phyloP scores from a whole-genome alignment of 2,797 vertebrate species.

The Siniperca scherzeri region DNA sequence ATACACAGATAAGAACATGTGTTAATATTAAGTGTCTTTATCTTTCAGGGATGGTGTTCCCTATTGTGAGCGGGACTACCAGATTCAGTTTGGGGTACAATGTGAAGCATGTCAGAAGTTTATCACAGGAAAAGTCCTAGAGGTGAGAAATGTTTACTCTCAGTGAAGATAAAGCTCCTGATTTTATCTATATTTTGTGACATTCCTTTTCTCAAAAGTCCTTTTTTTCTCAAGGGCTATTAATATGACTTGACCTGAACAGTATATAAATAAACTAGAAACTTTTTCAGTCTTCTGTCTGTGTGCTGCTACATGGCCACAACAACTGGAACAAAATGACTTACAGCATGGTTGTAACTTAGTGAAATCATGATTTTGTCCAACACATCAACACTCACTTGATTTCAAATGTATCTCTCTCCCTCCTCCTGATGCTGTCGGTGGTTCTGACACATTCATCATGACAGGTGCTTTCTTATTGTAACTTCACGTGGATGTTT shows the following conservation, averaged over 20 bases:
- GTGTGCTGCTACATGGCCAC: background rate
- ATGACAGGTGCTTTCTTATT: too few species aligned
- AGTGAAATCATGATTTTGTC: too few species aligned
- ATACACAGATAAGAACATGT: background rate
- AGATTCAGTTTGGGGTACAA: slow-evolving; percentile 94
- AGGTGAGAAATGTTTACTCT: slow-evolving; percentile 84
- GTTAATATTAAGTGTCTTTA: background rate
- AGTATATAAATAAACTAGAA: background rate
- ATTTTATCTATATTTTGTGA: background rate
- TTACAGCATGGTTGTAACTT: too few species aligned
- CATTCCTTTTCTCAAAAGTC: background rate
- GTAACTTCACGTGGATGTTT: background rate
- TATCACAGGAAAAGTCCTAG: slow-evolving; percentile 97
- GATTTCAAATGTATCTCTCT: too few species aligned
- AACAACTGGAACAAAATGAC: too few species aligned
- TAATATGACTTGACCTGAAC: background rate
- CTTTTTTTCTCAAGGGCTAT: background rate
- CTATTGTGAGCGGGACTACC: slow-evolving; percentile 98
- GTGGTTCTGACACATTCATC: too few species aligned
- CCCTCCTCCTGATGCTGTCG: too few species aligned
- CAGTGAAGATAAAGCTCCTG: too few species aligned
- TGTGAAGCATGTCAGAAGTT: slow-evolving; percentile 95
- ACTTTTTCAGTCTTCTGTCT: too few species aligned
- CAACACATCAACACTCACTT: too few species aligned
- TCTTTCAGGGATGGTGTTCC: slow-evolving; percentile 91